Evolutionary conservation across 1,140 invertebrate species (phyloP).

Genomic region (Eupristina koningsbergeri): DNA sequence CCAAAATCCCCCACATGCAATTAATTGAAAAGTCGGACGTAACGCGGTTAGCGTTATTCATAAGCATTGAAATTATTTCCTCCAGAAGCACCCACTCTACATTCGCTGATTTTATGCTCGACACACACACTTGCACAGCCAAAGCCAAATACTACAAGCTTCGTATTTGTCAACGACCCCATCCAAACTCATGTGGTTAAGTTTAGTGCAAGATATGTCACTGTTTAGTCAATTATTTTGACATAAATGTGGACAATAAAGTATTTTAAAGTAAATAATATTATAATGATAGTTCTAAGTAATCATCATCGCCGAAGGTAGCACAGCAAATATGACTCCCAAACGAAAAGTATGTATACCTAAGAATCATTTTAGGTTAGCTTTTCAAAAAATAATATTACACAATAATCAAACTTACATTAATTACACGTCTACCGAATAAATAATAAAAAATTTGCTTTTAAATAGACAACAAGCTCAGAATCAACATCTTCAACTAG

Average conservation of each 20-base stretch:
- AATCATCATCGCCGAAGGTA: conserved; percentile 52
- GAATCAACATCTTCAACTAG: conserved; percentile 78
- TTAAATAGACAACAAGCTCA: conserved; percentile 74
- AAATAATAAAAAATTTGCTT: conserved; percentile 13
- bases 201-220: conserved; percentile 39
- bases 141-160: conserved; percentile 41
- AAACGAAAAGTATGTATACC: conserved; percentile 67
- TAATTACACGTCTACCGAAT: not conserved
- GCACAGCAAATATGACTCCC: conserved; percentile 66
- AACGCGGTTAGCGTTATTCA: not conserved
- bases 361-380: conserved; percentile 38
- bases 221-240: conserved; percentile 49
- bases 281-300: conserved; percentile 43
- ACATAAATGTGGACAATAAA: conserved; percentile 52
- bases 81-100: not conserved
- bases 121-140: not conserved
- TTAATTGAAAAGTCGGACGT: too few relatives aligned
- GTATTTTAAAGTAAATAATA: conserved; percentile 33
- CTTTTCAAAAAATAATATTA: conserved; percentile 46
- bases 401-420: conserved; percentile 2
- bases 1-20: too few relatives aligned
- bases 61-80: not conserved
- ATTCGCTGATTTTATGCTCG: conserved; percentile 5
- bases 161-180: conserved; percentile 50
- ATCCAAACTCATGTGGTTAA: conserved; percentile 50